phyloP scores from a whole-genome alignment of 2,797 vertebrate genomes.

The Distichodus sexfasciatus region DNA sequence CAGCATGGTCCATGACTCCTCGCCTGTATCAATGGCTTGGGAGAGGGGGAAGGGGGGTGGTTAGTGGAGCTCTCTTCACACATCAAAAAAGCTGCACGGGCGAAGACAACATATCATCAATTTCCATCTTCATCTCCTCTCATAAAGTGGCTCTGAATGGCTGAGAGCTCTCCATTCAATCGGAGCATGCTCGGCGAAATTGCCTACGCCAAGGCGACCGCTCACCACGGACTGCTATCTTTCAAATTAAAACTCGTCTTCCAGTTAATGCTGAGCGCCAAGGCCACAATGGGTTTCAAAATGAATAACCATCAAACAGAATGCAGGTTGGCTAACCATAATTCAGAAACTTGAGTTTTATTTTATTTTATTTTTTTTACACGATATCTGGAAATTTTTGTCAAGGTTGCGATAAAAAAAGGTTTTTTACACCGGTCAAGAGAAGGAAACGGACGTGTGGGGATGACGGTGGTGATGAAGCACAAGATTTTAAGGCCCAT shows the following conservation, averaged over 20 bases:
- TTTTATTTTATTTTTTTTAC: constrained; percentile 16
- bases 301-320: constrained; percentile 72
- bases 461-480: too few relatives aligned
- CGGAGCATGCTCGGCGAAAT: constrained; percentile 66
- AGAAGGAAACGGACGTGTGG: too few relatives aligned
- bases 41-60: neutral
- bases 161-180: constrained; percentile 62
- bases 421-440: too few relatives aligned
- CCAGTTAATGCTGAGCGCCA: constrained; percentile 65
- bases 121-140: constrained; percentile 61
- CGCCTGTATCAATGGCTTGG: neutral
- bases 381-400: neutral
- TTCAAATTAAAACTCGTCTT: constrained; percentile 68
- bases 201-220: constrained; percentile 58
- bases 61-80: constrained; percentile 53
- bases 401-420: too few relatives aligned
- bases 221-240: constrained; percentile 50
- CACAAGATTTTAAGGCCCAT: too few relatives aligned
- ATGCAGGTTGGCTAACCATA: constrained; percentile 52
- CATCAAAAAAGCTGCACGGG: constrained; percentile 22
- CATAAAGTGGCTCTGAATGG: constrained; percentile 57
- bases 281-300: constrained; percentile 67
- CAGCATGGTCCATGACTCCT: neutral
- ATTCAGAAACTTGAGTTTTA: constrained; percentile 16
- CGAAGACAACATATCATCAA: constrained; percentile 56